Conservation (phyloP, 2,888 invertebrate genomes). For the Macrosiphum euphorbiae region DNA sequence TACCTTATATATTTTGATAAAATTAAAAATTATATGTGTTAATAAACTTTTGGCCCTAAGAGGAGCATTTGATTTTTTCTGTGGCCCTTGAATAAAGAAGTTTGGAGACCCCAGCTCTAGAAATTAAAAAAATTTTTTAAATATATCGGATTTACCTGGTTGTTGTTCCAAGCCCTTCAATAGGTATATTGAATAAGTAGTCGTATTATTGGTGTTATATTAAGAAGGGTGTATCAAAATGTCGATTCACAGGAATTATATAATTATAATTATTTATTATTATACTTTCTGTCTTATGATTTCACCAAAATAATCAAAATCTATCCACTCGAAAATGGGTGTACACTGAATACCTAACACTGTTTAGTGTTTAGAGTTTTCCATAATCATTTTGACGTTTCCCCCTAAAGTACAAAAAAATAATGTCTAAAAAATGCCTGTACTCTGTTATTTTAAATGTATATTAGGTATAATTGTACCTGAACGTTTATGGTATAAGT, state of each 20-base stretch:
- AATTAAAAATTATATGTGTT: too few relatives aligned
- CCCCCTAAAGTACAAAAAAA: not conserved
- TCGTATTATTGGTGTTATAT: not conserved
- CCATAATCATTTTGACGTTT: not conserved
- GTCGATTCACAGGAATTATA: not conserved
- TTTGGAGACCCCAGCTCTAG: too few relatives aligned
- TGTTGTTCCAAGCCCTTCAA: too few relatives aligned
- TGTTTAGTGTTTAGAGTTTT: not conserved
- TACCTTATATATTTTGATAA: too few relatives aligned
- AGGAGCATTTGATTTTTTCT: too few relatives aligned
- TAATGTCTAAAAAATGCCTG: not conserved
- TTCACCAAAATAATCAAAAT: not conserved
- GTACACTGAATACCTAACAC: not conserved
- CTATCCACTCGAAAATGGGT: not conserved
- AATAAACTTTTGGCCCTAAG: too few relatives aligned
- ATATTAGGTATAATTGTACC: not conserved
- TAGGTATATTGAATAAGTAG: not conserved
- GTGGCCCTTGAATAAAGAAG: too few relatives aligned
- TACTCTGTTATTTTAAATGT: not conserved
- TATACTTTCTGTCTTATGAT: not conserved
- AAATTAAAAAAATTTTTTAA: too few relatives aligned
- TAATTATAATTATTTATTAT: not conserved
- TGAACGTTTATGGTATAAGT: not conserved
- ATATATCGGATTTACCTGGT: too few relatives aligned
- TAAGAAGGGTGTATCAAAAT: not conserved